Conservation (phyloP, 2,113 vertebrate genomes). For the Pica pica region DNA sequence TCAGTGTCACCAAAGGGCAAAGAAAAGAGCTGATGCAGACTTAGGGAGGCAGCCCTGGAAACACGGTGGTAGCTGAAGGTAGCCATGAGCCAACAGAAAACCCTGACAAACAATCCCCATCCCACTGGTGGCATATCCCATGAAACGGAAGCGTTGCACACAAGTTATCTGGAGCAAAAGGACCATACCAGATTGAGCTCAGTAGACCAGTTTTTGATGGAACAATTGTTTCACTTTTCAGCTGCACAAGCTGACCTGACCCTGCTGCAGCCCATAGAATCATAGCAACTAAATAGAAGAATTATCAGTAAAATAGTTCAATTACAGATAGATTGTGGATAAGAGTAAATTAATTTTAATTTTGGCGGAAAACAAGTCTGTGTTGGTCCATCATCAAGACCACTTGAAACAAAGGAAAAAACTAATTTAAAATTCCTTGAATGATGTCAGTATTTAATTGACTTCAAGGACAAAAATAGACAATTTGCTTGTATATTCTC, state of each 20-base stretch:
- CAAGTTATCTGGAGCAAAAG: neutral
- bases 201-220: neutral
- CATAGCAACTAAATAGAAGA: neutral
- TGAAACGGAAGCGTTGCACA: neutral
- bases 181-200: neutral
- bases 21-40: neutral
- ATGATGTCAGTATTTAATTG: neutral
- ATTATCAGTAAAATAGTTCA: neutral
- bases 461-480: neutral
- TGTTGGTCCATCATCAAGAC: neutral
- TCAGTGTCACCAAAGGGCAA: neutral
- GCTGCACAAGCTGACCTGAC: neutral
- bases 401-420: neutral
- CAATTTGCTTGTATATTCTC: neutral
- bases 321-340: neutral
- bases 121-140: too few species aligned
- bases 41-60: neutral
- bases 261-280: neutral
- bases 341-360: neutral
- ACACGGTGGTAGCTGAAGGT: neutral
- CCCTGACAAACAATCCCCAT: neutral
- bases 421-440: neutral
- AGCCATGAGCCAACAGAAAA: neutral
- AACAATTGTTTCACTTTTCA: neutral
- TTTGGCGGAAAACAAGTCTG: neutral